phyloP scores from a whole-genome alignment of 2,113 vertebrate genomes.

The Calyptommatus sinebrachiatus region DNA sequence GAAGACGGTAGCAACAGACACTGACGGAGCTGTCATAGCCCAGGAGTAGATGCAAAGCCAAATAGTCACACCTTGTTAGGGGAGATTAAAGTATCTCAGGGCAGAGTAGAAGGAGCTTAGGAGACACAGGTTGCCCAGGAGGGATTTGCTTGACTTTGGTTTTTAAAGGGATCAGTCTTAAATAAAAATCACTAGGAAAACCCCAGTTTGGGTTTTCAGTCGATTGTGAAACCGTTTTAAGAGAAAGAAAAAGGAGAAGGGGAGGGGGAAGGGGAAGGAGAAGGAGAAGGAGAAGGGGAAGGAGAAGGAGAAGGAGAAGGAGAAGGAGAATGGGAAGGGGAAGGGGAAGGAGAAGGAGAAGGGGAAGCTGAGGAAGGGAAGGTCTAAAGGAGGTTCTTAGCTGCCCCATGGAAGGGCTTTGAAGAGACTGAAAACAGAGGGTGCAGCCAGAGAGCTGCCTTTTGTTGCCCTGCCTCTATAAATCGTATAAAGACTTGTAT shows the following conservation, averaged over 20 bases:
- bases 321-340: too few relatives aligned
- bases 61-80: not conserved
- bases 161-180: not conserved
- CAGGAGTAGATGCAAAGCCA: not conserved
- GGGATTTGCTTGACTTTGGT: too few relatives aligned
- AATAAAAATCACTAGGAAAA: not conserved
- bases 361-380: too few relatives aligned
- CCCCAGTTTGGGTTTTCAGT: not conserved
- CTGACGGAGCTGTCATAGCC: not conserved
- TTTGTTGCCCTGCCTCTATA: too few relatives aligned
- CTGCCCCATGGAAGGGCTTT: not conserved
- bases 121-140: not conserved
- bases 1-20: constrained; percentile 10
- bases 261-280: too few relatives aligned
- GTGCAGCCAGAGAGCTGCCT: not conserved
- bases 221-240: not conserved
- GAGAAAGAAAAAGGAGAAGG: too few relatives aligned
- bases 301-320: too few relatives aligned
- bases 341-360: too few relatives aligned
- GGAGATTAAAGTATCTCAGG: not conserved
- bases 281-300: too few relatives aligned
- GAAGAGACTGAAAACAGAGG: not conserved
- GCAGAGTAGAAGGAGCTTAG: not conserved
- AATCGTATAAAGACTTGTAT: too few relatives aligned
- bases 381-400: not conserved